These are phyloP conservation scores for Agrochola lychnidis DNA, from an alignment of 2,888 invertebrate genomes.

Conservation along the genomic window DNA sequence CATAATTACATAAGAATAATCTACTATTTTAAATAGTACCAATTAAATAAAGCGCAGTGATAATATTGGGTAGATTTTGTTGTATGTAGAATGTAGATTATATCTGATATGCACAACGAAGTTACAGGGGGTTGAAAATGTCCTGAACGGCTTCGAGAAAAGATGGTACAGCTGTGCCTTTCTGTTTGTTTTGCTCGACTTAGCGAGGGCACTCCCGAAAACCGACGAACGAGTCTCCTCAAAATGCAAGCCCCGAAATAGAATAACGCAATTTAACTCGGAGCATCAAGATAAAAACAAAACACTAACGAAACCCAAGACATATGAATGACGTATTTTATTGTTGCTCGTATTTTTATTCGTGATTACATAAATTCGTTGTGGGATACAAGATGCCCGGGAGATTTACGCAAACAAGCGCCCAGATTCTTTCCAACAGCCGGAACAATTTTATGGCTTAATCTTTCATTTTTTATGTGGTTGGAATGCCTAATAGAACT, in stretches of 20 bases:
- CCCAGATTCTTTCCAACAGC: slow-evolving; percentile 62
- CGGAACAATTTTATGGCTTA: slow-evolving; percentile 66
- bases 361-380: slow-evolving; percentile 71
- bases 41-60: too few species aligned
- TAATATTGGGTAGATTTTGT: too few species aligned
- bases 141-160: too few species aligned
- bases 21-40: too few species aligned
- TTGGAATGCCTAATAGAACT: slow-evolving; percentile 55
- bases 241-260: neutral
- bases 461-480: slow-evolving; percentile 72
- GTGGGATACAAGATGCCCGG: slow-evolving; percentile 58
- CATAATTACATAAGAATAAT: too few species aligned
- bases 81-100: too few species aligned
- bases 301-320: slow-evolving; percentile 38
- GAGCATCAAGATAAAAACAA: slow-evolving; percentile 27
- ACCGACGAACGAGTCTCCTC: neutral
- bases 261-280: slow-evolving; percentile 30
- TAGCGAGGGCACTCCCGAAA: too few species aligned
- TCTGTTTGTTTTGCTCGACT: too few species aligned
- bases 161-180: too few species aligned
- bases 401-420: slow-evolving; percentile 71
- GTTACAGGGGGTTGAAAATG: too few species aligned
- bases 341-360: slow-evolving; percentile 68
- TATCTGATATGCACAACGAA: too few species aligned
- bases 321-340: slow-evolving; percentile 68